Evolutionary conservation across 2,888 invertebrate genomes (phyloP).

Genomic region (Conchocele bisecta): DNA sequence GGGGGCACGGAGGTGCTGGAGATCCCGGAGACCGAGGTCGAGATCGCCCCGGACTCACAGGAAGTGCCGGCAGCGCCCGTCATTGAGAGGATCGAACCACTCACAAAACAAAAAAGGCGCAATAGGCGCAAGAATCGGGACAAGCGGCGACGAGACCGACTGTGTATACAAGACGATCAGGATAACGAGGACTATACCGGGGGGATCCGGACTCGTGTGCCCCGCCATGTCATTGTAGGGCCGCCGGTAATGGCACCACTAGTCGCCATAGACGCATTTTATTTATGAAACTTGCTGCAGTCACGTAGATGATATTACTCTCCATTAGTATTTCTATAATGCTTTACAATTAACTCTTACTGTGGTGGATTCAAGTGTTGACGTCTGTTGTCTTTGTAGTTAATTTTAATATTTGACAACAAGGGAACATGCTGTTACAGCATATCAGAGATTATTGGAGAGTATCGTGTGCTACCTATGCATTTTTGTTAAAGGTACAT

Average conservation of each 20-base stretch:
- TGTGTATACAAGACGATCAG: slow-evolving; percentile 7
- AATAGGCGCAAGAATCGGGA: slow-evolving; percentile 28
- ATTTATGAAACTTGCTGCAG: slow-evolving; percentile 15
- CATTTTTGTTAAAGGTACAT: no score
- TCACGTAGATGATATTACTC: no score
- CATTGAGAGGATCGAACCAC: slow-evolving; percentile 40
- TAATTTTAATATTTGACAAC: no score
- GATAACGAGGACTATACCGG: slow-evolving; percentile 14
- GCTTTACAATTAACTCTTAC: no score
- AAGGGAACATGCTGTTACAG: no score
- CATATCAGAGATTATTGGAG: no score
- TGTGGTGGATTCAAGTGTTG: no score
- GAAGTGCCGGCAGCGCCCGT: slow-evolving; percentile 35
- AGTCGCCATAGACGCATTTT: no score
- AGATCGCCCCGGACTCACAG: slow-evolving; percentile 34
- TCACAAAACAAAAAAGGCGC: slow-evolving; percentile 33
- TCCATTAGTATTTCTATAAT: no score
- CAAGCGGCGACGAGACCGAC: slow-evolving; percentile 8
- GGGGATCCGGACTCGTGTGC: slow-evolving; percentile 13
- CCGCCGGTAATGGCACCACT: slow-evolving; percentile 49
- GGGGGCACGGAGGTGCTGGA: slow-evolving; percentile 51
- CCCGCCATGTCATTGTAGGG: slow-evolving; percentile 21
- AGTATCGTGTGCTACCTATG: no score
- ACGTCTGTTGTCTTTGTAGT: no score
- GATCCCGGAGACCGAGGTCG: slow-evolving; percentile 21